Base-by-base conservation (phyloP, 2,888 invertebrate species). In the Eupithecia inturbata region DNA sequence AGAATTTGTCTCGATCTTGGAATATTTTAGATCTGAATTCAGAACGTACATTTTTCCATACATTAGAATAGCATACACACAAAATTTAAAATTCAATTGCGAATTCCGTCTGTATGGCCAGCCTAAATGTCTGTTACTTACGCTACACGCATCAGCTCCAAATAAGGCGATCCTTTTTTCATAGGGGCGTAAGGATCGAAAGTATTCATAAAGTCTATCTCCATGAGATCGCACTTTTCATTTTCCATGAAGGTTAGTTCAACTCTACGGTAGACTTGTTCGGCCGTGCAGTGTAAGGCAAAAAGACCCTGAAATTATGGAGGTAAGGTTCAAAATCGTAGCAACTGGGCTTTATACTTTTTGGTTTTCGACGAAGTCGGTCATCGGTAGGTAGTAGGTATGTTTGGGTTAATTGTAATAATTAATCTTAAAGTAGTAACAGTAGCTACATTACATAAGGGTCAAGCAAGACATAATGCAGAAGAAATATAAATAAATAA, bases 181-280 rank as follows among this genome's bases (percentile, higher is more conserved):
- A 91, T 85, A 0, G 93, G 93, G 6, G 88, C 84, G 69, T 84
- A 85, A 0, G 88, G 86, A 22, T 88, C 83, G 28, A 88, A 85
- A 1, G 83, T 85, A 72, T 87, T 89, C 71, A 91, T 67, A 31
- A 83, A 90, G 77, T 91, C 90, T 2, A 96, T 91, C 77, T 95
- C 95, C 78, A 90, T 91, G 16, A 96, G 85, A 63, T 95, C 95
- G 74, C 96, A 96, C 78, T 96, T 96, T 80, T 96, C 96, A 3
- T 86, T 90, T 79, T 95, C 95, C n/a, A 88, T 82, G 78, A 92
- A 96, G 0, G 95, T 95, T 62, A 94, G 88, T 70, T 95, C 95
- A 9, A 95, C 90, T 45, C 93, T 85, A 16, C 94, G 90, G 84
- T 95, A 95, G 0, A 94, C 89, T 10, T 92, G 85, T 31, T 94